A percentile compares a stretch with the other conserved stretches of the same genome.
Conservation (phyloP, 2,888 invertebrate genomes). For the Dasypolia templi region DNA sequence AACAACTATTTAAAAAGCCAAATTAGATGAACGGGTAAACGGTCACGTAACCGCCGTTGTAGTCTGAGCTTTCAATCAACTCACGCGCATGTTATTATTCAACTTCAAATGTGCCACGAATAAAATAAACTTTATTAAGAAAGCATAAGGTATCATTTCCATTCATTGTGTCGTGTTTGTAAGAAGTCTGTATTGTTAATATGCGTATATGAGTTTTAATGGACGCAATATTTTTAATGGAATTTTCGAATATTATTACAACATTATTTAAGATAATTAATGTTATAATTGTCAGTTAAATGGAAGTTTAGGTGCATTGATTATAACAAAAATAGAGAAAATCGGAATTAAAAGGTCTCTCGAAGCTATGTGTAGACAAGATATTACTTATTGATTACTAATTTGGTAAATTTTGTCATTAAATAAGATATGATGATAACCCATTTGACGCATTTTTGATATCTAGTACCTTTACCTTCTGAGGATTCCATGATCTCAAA, state of each 20-base stretch:
- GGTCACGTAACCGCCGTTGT: slow-evolving; percentile 82
- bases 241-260: slow-evolving; percentile 14
- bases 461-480: background rate
- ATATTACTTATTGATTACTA: background rate
- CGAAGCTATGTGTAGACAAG: background rate
- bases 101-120: background rate
- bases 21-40: slow-evolving; percentile 82
- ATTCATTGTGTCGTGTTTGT: background rate
- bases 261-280: no score
- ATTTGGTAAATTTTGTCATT: background rate
- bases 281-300: no score
- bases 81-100: slow-evolving; percentile 68
- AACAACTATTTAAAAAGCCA: slow-evolving; percentile 78
- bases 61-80: slow-evolving; percentile 82
- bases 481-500: background rate
- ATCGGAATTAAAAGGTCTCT: no score
- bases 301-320: background rate
- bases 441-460: background rate
- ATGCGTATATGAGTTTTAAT: slow-evolving; percentile 22
- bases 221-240: slow-evolving; percentile 1
- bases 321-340: background rate
- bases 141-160: slow-evolving; percentile 21
- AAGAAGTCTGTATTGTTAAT: background rate
- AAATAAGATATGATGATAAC: background rate
- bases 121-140: slow-evolving; percentile 48